These are phyloP conservation scores for Euzophera pinguis DNA, from an alignment of 2,888 invertebrate genomes.

Conservation along the genomic window DNA sequence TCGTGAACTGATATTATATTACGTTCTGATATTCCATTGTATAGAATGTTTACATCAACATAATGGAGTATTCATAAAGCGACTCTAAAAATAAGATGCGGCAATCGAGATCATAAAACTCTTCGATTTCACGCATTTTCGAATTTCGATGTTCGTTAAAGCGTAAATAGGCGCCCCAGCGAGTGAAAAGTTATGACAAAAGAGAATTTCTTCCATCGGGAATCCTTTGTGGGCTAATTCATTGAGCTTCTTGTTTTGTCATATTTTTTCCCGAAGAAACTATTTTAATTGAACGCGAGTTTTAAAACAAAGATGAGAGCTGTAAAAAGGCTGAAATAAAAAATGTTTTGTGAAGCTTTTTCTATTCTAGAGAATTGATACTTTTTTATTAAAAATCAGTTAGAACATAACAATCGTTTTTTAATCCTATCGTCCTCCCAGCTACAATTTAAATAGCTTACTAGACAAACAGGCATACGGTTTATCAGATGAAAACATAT, in stretches of 20 bases:
- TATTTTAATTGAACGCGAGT: conserved; percentile 9
- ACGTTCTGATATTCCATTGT: not conserved
- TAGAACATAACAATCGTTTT: no score
- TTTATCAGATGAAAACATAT: no score
- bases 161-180: conserved; percentile 40
- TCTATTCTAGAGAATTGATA: no score
- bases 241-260: conserved; percentile 10
- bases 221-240: conserved; percentile 28
- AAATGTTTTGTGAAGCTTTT: not conserved
- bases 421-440: no score
- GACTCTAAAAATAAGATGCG: conserved; percentile 2
- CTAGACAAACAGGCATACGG: no score
- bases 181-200: conserved; percentile 48
- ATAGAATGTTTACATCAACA: not conserved
- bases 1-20: not conserved
- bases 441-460: no score
- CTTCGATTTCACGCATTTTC: conserved; percentile 52
- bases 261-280: conserved; percentile 9
- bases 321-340: not conserved
- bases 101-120: conserved; percentile 32
- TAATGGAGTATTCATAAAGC: not conserved
- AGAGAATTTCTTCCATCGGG: conserved; percentile 38
- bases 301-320: conserved; percentile 4
- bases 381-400: no score
- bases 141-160: conserved; percentile 50